Evolutionary conservation across 2,888 invertebrate genomes (phyloP).

Genomic region (Sarcophaga subvicina): DNA sequence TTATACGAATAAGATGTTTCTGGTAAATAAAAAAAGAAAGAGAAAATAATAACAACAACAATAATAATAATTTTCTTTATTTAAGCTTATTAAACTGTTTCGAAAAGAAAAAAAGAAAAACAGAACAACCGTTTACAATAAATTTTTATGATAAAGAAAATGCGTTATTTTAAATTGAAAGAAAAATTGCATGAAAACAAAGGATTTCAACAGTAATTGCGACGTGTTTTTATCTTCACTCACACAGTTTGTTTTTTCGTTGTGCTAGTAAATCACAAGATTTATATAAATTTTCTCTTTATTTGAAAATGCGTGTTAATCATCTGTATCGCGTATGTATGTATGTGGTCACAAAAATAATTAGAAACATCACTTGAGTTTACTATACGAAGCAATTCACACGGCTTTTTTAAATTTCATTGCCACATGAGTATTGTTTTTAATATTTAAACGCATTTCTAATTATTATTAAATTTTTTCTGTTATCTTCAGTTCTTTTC

Average conservation of each 20-base stretch:
- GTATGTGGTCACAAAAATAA: too few species aligned
- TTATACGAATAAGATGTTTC: background rate
- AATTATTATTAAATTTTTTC: too few species aligned
- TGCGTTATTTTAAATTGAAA: constrained; percentile 32
- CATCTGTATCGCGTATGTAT: too few species aligned
- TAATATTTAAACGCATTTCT: too few species aligned
- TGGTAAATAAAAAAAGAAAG: background rate
- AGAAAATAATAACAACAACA: constrained; percentile 11
- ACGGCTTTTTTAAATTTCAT: too few species aligned
- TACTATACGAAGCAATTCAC: too few species aligned
- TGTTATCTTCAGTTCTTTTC: too few species aligned
- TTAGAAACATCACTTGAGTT: too few species aligned
- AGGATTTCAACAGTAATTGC: background rate
- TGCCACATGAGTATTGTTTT: too few species aligned
- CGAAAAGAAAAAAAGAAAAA: background rate
- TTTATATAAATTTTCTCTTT: background rate
- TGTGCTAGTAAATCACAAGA: constrained; percentile 25
- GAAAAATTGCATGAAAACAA: constrained; percentile 18
- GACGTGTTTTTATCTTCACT: background rate
- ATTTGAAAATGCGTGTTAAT: background rate
- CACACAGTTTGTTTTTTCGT: background rate
- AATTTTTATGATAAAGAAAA: constrained; percentile 35
- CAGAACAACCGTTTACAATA: constrained; percentile 20
- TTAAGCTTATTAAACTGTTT: constrained; percentile 12
- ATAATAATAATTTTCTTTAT: constrained; percentile 14